A percentile compares a stretch with the other conserved stretches of the same genome.
Evolutionary conservation across 2,113 vertebrate species (phyloP).

Genomic region (Turnix velox): DNA sequence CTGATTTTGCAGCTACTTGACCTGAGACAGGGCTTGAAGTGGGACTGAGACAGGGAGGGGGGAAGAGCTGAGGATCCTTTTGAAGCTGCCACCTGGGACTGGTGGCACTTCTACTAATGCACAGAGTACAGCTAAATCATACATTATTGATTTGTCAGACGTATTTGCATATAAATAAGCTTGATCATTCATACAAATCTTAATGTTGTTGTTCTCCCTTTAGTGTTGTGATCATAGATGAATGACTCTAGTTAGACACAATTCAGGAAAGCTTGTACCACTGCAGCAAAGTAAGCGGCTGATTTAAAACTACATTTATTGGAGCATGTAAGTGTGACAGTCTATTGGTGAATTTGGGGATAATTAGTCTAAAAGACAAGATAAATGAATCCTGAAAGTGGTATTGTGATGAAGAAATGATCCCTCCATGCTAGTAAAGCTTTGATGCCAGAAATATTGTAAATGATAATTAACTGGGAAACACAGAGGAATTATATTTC

Average conservation of each 20-base stretch:
- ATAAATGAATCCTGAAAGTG: constrained; percentile 94
- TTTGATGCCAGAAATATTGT: constrained; percentile 89
- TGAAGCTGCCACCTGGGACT: constrained; percentile 59
- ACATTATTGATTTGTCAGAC: constrained; percentile 84
- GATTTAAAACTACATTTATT: constrained; percentile 86
- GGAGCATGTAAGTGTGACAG: constrained; percentile 87
- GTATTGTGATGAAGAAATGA: constrained; percentile 85
- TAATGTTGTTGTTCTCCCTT: constrained; percentile 74
- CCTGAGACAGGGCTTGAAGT: background rate
- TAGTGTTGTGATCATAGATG: constrained; percentile 79
- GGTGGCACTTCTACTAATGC: constrained; percentile 56
- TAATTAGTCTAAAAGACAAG: constrained; percentile 94
- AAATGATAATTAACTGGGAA: constrained; percentile 91
- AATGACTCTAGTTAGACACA: constrained; percentile 80
- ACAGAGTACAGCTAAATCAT: constrained; percentile 77
- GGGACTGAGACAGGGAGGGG: background rate
- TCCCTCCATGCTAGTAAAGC: constrained; percentile 73
- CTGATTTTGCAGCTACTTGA: constrained; percentile 38
- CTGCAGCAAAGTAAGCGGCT: constrained; percentile 73
- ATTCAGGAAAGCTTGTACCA: constrained; percentile 71
- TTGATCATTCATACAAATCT: constrained; percentile 79
- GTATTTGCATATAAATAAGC: constrained; percentile 86
- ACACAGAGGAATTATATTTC: constrained; percentile 76
- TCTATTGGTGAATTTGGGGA: constrained; percentile 81
- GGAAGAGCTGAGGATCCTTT: constrained; percentile 27